Conservation (phyloP, 1,140 invertebrate genomes). For the Schlechtendalia chinensis region DNA sequence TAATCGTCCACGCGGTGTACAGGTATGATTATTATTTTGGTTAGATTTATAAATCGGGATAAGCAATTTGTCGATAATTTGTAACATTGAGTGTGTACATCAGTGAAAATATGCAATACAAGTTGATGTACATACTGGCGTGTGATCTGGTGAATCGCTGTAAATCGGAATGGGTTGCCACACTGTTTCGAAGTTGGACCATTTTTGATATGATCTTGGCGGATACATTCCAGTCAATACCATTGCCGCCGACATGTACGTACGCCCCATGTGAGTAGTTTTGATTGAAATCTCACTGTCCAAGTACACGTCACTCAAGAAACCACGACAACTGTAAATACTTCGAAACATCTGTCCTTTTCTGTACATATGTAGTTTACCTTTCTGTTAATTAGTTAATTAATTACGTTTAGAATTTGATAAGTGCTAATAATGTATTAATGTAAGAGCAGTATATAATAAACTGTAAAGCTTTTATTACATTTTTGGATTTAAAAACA, state of each 20-base stretch:
- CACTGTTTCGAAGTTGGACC: slow-evolving; percentile 5
- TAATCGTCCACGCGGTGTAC: no score
- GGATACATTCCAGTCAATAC: slow-evolving; percentile 49
- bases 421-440: no score
- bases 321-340: slow-evolving; percentile 41
- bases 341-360: slow-evolving; percentile 46
- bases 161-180: slow-evolving; percentile 50
- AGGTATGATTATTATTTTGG: no score
- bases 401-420: no score
- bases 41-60: no score
- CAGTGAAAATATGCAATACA: not conserved
- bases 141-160: slow-evolving; percentile 34
- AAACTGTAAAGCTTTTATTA: no score
- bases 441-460: no score
- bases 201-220: slow-evolving; percentile 42
- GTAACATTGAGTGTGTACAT: not conserved
- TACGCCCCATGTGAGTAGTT: slow-evolving; percentile 18
- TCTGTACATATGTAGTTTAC: slow-evolving; percentile 47
- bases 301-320: slow-evolving; percentile 28
- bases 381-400: slow-evolving; percentile 24
- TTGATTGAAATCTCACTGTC: slow-evolving; percentile 27
- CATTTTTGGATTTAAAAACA: no score
- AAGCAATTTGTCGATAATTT: not conserved
- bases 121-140: not conserved
- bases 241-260: slow-evolving; percentile 42